Percentiles rank a stretch among this genome's conserved stretches.
Evolutionary conservation across 2,113 vertebrate genomes (phyloP).

Genomic region (Entosphenus tridentatus): DNA sequence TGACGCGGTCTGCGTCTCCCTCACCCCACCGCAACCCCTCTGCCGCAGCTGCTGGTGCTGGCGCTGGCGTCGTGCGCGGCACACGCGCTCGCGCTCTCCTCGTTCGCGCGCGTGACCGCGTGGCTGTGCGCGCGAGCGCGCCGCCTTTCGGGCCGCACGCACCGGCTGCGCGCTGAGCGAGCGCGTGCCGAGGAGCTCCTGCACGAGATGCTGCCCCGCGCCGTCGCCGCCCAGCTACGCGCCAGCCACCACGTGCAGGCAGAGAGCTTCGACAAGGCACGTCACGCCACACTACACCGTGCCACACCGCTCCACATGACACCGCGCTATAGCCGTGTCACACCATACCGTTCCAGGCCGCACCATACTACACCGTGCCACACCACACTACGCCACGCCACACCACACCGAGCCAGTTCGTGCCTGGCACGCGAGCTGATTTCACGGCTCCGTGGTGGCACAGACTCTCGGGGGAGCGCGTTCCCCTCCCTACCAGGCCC

Average conservation of each 20-base stretch:
- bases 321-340: not conserved
- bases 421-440: no score
- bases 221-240: constrained; percentile 50
- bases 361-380: no score
- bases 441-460: no score
- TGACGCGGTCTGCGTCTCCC: no score
- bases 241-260: constrained; percentile 41
- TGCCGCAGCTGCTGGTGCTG: no score
- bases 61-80: no score
- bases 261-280: constrained; percentile 55
- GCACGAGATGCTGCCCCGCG: constrained; percentile 63
- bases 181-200: constrained; percentile 45
- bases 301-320: not conserved
- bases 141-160: constrained; percentile 32
- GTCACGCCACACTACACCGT: not conserved
- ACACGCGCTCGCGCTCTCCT: constrained; percentile 11
- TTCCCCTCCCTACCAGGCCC: no score
- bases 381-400: no score
- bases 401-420: no score
- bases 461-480: no score
- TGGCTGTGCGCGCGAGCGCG: constrained; percentile 47
- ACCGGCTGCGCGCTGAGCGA: constrained; percentile 37
- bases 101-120: constrained; percentile 49
- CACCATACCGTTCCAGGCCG: not conserved
- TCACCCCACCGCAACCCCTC: no score